Conservation (phyloP, 2,113 vertebrate species). For the Carlito syrichta region DNA sequence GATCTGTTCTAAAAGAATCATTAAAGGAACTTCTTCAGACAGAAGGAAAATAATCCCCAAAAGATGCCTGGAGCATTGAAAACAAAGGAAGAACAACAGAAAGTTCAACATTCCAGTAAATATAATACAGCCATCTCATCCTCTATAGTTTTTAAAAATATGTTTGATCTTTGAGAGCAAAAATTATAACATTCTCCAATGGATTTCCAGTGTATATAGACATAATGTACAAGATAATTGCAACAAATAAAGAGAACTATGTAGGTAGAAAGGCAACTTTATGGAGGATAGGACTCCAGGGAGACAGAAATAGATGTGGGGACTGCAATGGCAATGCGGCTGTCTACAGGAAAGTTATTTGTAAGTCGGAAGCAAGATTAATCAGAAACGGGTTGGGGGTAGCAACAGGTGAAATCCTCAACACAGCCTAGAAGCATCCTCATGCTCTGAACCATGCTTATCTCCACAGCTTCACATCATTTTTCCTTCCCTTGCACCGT, state of each 20-base stretch:
- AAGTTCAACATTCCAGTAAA: not conserved
- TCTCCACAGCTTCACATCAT: not conserved
- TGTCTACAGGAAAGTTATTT: not conserved
- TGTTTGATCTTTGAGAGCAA: constrained; percentile 16
- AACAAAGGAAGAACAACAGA: not conserved
- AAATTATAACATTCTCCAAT: not conserved
- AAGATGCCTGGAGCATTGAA: not conserved
- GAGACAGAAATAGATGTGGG: not conserved
- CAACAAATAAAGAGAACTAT: not conserved
- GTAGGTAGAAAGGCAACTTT: not conserved
- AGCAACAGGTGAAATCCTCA: not conserved
- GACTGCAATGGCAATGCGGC: not conserved
- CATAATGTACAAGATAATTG: not conserved
- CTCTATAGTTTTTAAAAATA: not conserved
- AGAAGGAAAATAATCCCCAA: not conserved
- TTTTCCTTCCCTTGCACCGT: not conserved
- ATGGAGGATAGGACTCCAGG: not conserved
- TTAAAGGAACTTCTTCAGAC: not conserved
- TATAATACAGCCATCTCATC: not conserved
- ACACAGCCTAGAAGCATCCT: not conserved
- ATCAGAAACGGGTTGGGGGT: not conserved
- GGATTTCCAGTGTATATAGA: not conserved
- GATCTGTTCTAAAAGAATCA: constrained; percentile 7
- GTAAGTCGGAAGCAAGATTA: not conserved
- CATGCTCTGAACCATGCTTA: not conserved